These are phyloP conservation scores for Mohoua ochrocephala DNA, from an alignment of 2,113 vertebrate species.

Conservation along the genomic window DNA sequence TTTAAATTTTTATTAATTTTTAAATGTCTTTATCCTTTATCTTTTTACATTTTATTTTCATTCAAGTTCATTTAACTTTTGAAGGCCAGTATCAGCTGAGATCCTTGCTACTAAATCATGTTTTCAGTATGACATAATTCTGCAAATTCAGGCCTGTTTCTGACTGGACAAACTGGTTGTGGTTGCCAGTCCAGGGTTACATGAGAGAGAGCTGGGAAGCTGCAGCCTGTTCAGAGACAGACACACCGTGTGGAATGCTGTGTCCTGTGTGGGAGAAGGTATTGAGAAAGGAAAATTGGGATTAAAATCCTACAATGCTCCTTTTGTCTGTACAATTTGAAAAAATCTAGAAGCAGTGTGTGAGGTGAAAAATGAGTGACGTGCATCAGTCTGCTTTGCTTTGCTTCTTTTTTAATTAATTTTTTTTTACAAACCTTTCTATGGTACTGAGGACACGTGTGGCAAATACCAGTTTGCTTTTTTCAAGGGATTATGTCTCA, in stretches of 20 bases:
- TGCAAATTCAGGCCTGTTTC: background rate
- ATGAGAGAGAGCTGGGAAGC: background rate
- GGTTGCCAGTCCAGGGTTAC: background rate
- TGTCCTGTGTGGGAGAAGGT: background rate
- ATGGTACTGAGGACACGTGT: background rate
- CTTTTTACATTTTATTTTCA: background rate
- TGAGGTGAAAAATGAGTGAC: background rate
- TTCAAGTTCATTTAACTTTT: background rate
- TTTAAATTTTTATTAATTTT: background rate
- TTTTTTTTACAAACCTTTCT: background rate
- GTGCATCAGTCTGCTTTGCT: background rate
- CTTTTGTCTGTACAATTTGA: background rate
- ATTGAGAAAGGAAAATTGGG: background rate
- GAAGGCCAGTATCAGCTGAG: background rate
- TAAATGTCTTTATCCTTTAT: background rate
- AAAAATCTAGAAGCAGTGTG: background rate
- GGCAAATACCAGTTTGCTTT: background rate
- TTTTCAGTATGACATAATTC: background rate
- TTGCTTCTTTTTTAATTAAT: background rate
- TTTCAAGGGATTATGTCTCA: background rate
- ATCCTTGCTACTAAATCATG: background rate
- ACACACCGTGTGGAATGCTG: background rate
- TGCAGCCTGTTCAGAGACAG: background rate
- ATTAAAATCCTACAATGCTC: background rate
- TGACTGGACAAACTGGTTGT: background rate